Base-by-base conservation (phyloP, 1,140 invertebrate genomes). In the Panulirus ornatus region DNA sequence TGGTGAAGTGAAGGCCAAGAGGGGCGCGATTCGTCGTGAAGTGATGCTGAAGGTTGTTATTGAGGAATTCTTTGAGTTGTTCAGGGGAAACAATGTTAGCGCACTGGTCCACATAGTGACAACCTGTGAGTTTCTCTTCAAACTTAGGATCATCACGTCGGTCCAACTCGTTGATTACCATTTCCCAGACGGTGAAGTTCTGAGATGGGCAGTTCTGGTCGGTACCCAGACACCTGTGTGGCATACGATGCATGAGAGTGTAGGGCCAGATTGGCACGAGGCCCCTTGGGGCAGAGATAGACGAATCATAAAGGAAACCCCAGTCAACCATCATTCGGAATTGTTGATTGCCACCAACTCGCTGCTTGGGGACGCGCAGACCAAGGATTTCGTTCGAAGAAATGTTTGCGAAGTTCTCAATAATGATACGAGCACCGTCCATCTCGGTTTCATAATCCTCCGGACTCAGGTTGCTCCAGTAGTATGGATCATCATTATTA, bases 241-340 rank as follows among this genome's bases (percentile, higher is more conserved):
- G 94, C 92, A 94, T 94, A 66, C 93, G 92, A 92, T 93, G 94
- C 88, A 94, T 93, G 19, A 94, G 92, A 71, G 94, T 94, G 93
- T 94, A 94, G n/a, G 94, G 94, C 94, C 94, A 94, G 27, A 94
- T 92, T 14, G 94, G 94, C 27, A 93, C 93, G 81, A 94, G 94
- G 83, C 93, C 93, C 71, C 94, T 92, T 6, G 94, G 93, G 38
- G 94, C 94, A 2, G 93, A 94, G 66, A 94, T 94, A n/a, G 94
- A 94, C 8, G 94, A 94, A 86, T 94, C 94, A 91, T 94, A 94
- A 14, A 94, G 83, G 93, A 94, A 94, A n/a, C 93, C 93, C 91
- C 94, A 93, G 76, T 94, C 93, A 90, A 93, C 93, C 93, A 94
- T 93, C 93, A 94, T 94, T 47, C 92, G 92, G 89, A 94, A 94